These are phyloP conservation scores for Dromas ardeola DNA, from an alignment of 2,113 vertebrate species.

Conservation along the genomic window DNA sequence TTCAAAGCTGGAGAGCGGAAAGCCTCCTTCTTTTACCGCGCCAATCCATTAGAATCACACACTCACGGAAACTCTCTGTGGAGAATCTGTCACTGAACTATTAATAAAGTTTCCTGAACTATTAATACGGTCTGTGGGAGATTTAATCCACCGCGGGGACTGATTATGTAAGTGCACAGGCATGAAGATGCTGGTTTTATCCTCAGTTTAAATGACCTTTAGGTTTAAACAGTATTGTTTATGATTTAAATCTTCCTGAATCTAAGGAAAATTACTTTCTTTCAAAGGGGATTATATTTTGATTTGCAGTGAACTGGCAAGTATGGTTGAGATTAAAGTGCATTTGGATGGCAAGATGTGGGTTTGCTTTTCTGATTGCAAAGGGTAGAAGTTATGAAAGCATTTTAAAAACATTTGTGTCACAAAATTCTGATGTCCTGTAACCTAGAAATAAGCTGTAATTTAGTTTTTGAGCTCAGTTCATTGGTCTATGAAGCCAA, in stretches of 20 bases:
- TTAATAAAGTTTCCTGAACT: slow-evolving; percentile 41
- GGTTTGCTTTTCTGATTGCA: neutral
- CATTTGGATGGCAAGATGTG: neutral
- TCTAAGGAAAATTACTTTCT: neutral
- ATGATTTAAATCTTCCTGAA: neutral
- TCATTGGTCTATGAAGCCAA: neutral
- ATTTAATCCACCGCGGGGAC: neutral
- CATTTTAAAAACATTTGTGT: neutral
- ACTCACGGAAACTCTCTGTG: neutral
- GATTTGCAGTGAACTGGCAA: neutral
- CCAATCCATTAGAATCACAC: neutral
- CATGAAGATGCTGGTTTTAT: neutral
- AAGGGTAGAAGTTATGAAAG: neutral
- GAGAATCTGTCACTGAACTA: slow-evolving; percentile 18
- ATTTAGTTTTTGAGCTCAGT: neutral
- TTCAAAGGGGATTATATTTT: neutral
- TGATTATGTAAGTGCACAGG: slow-evolving; percentile 9
- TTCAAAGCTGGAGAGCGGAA: neutral
- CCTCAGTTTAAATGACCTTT: neutral
- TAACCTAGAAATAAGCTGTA: neutral
- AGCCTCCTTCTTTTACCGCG: neutral
- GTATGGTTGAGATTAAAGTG: neutral
- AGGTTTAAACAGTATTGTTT: neutral
- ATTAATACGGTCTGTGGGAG: neutral
- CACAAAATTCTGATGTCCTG: neutral